Base-by-base conservation (phyloP, 2,113 vertebrate genomes). In the Strix aluco region DNA sequence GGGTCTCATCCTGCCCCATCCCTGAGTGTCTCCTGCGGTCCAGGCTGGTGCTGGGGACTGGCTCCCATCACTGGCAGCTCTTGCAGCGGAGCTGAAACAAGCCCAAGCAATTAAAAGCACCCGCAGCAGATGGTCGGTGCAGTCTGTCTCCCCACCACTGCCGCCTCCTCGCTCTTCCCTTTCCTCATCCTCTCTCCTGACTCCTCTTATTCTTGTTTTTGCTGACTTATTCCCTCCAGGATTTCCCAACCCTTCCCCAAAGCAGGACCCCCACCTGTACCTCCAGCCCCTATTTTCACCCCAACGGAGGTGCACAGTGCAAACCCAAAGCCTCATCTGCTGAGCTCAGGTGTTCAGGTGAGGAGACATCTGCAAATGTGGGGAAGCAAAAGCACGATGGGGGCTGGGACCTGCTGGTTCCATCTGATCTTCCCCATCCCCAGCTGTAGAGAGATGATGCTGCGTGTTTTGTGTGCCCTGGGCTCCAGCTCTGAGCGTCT, bases 311-410 rank as follows among this genome's bases (percentile, higher is more conserved):
- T 8, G 11, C 54, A 0, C 4, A 1, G 27, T 5, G n/a, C 58
- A 51, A 51, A 54, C 25, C 17, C 61, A 6, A 23, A 63, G 65
- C n/a, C 42, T 25, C 14, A 2, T 11, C 47, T 2, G 15, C 46
- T 15, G 34, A 58, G 51, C 66, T 59, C 19, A 2, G 72, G 46
- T 14, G 16, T 2, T 13, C 5, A 4, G 46, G 3, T 10, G 38
- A 83, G n/a, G 46, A 27, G 13, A 14, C 1, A 1, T 9, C 57
- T 54, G 40, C 20, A 0, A 3, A 2, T 0, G 0, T 8, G 66
- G 63, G 42, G 79, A 81, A 88, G 88, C 26, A 44, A 27, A 91
- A 84, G 89, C 63, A 44, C 1, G 5, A 3, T 1, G 49, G 21
- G 19, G 73, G 15, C 19, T 34, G 86, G 42, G n/a, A 29, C 26